phyloP scores from a whole-genome alignment of 2,797 vertebrate species.

The Scyliorhinus canicula region DNA sequence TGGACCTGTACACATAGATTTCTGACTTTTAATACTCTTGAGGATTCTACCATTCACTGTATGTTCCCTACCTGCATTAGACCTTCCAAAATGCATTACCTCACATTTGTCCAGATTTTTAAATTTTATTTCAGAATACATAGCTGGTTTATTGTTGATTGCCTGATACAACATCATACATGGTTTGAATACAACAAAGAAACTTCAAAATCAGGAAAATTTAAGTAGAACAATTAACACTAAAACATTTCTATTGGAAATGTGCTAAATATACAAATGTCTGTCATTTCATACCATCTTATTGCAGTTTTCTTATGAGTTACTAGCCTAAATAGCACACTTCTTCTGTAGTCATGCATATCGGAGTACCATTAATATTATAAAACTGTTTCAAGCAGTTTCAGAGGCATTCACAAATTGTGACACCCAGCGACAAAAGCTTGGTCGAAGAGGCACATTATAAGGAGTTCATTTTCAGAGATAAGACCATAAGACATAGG shows the following conservation, averaged over 20 bases:
- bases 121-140: conserved; percentile 38
- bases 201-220: conserved; percentile 54
- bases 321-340: conserved; percentile 55
- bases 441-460: too few relatives aligned
- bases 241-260: conserved; percentile 71
- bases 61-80: too few relatives aligned
- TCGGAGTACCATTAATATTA: conserved; percentile 38
- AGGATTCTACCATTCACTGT: too few relatives aligned
- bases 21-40: too few relatives aligned
- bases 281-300: conserved; percentile 55
- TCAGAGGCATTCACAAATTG: too few relatives aligned
- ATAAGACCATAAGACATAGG: too few relatives aligned
- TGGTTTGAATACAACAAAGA: conserved; percentile 62
- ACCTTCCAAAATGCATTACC: too few relatives aligned
- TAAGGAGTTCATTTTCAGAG: too few relatives aligned
- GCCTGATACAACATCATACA: conserved; percentile 55
- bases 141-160: conserved; percentile 51
- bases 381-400: too few relatives aligned
- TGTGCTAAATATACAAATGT: conserved; percentile 52
- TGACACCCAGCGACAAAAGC: too few relatives aligned
- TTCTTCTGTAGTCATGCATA: conserved; percentile 56
- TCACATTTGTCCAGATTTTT: too few relatives aligned
- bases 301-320: conserved; percentile 64
- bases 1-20: too few relatives aligned
- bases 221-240: conserved; percentile 52